phyloP scores from a whole-genome alignment of 2,113 vertebrate genomes.

The Motacilla tschutschensis region DNA sequence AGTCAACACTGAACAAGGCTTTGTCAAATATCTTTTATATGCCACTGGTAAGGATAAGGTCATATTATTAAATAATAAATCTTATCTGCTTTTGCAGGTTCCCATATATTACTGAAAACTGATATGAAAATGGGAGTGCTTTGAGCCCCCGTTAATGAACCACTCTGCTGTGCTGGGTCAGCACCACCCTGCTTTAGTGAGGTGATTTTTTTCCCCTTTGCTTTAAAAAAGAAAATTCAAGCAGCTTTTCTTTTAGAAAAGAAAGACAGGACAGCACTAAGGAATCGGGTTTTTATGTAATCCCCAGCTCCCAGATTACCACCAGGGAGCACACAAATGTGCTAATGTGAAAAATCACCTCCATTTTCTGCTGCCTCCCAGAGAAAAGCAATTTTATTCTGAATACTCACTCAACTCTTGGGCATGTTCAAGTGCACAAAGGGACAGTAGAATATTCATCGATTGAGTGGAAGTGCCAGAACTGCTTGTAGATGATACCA shows the following conservation, averaged over 20 bases:
- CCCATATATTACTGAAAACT: neutral
- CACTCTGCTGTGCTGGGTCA: neutral
- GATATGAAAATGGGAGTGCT: constrained; percentile 20
- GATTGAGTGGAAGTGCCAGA: neutral
- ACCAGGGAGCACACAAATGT: neutral
- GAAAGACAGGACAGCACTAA: neutral
- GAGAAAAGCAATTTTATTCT: constrained; percentile 42
- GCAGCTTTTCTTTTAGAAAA: neutral
- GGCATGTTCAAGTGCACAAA: constrained; percentile 8
- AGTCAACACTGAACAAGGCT: constrained; percentile 17
- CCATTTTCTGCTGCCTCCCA: constrained; percentile 3
- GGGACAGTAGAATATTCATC: neutral
- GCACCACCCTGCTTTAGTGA: neutral
- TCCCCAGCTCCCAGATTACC: neutral
- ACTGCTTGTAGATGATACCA: neutral
- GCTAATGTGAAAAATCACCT: constrained; percentile 38
- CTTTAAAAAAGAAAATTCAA: constrained; percentile 3
- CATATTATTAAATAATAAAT: constrained; percentile 36
- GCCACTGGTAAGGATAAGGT: neutral
- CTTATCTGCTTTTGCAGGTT: constrained; percentile 12
- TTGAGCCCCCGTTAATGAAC: constrained; percentile 17
- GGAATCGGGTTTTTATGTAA: neutral
- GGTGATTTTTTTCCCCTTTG: neutral
- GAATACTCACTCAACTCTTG: constrained; percentile 9
- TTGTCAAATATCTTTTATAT: constrained; percentile 37